phyloP scores from a whole-genome alignment of 2,797 vertebrate species.

The Delichon dasypus region DNA sequence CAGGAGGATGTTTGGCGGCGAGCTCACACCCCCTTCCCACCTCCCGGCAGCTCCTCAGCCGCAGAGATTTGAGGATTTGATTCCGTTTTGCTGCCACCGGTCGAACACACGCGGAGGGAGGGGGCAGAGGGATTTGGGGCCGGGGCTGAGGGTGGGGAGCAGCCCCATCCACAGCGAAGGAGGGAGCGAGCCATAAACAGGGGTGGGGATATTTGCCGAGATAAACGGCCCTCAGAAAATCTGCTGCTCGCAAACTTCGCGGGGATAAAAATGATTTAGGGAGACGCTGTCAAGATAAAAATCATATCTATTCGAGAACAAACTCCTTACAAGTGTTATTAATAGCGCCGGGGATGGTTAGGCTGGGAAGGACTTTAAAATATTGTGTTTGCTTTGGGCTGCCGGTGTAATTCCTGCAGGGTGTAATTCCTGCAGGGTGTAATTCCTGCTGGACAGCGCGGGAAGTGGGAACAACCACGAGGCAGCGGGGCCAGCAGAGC shows the following conservation, averaged over 20 bases:
- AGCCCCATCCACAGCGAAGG: neutral
- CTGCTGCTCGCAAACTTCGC: neutral
- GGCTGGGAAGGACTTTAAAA: constrained; percentile 28
- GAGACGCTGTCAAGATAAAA: constrained; percentile 50
- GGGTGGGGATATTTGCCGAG: constrained; percentile 1
- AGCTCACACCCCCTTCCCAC: neutral
- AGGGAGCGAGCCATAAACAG: neutral
- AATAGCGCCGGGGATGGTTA: constrained; percentile 20
- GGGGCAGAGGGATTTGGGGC: neutral
- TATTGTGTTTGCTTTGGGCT: neutral
- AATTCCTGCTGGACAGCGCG: neutral
- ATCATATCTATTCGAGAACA: constrained; percentile 58
- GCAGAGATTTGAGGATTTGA: neutral
- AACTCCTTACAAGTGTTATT: constrained; percentile 55
- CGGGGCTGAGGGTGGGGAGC: neutral
- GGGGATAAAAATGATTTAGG: constrained; percentile 61
- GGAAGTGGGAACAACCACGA: rapidly evolving
- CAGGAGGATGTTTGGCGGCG: neutral
- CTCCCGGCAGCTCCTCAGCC: neutral
- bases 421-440: neutral
- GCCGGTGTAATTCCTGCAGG: neutral
- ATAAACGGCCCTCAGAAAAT: constrained; percentile 7
- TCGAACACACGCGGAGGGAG: neutral
- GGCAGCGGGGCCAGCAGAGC: rapidly evolving
- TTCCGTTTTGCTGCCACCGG: neutral